Evolutionary conservation across 64 coral and sea anemone species (phyloP).

Genomic region (Acropora tenuis): DNA sequence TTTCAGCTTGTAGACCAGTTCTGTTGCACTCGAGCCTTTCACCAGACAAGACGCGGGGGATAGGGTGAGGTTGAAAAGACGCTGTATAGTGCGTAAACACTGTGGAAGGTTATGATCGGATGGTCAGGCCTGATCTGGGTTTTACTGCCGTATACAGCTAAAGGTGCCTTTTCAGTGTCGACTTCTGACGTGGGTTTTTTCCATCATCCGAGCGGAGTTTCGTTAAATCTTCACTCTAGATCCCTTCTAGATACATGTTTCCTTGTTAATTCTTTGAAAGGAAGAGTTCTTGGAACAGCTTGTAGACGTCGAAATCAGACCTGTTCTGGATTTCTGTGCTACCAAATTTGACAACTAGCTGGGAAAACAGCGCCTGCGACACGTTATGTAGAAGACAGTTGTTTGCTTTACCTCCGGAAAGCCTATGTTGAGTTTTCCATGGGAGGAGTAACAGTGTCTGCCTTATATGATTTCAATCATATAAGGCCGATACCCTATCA

Average conservation of each 20-base stretch:
- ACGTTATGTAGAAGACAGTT: background rate
- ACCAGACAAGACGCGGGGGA: background rate
- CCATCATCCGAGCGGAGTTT: background rate
- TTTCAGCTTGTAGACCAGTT: background rate
- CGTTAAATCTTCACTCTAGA: background rate
- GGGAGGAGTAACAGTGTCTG: no score
- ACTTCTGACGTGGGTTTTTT: background rate
- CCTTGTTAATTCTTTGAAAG: background rate
- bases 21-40: background rate
- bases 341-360: background rate
- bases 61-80: background rate
- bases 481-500: no score
- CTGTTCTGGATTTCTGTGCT: background rate
- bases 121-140: background rate
- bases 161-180: background rate
- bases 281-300: background rate
- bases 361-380: background rate
- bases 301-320: background rate
- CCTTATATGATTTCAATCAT: no score
- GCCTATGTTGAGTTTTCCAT: background rate
- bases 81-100: background rate
- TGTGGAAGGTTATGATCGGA: background rate
- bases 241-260: constrained; percentile 13
- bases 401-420: background rate
- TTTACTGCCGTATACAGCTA: background rate